These are phyloP conservation scores for Eulacestoma nigropectus DNA, from an alignment of 2,113 vertebrate genomes.

Conservation along the genomic window DNA sequence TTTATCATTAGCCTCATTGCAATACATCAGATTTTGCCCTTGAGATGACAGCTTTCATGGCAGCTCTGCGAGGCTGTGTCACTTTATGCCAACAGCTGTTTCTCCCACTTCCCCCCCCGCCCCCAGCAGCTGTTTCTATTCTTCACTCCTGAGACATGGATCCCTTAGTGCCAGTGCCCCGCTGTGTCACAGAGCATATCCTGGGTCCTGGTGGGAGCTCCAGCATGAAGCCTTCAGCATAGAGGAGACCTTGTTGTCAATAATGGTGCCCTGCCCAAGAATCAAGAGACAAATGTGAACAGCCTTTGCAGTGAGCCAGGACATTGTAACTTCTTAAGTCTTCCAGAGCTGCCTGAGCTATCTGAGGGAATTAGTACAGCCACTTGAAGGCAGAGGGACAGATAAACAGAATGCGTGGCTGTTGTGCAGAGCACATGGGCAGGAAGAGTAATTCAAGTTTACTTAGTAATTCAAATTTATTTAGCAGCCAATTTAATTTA, in stretches of 20 bases:
- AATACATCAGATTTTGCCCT: constrained; percentile 17
- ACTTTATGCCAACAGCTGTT: constrained; percentile 6
- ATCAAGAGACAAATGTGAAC: not conserved
- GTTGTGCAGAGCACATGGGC: not conserved
- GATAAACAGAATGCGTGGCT: not conserved
- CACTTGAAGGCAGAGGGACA: not conserved
- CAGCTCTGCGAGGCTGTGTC: not conserved
- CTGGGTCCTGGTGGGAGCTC: not conserved
- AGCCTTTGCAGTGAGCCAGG: not conserved
- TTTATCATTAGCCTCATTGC: not conserved
- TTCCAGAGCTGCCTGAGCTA: not conserved
- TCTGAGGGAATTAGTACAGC: not conserved
- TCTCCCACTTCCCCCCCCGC: not conserved
- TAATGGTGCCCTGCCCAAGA: not conserved
- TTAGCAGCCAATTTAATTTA: not conserved
- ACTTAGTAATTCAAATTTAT: not conserved
- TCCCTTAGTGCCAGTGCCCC: not conserved
- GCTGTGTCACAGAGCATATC: not conserved
- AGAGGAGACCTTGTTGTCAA: not conserved
- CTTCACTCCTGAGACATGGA: not conserved
- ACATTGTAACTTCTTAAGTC: not conserved
- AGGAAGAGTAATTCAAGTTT: not conserved
- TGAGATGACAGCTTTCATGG: not conserved
- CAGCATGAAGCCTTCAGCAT: not conserved
- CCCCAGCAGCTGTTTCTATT: not conserved